Evolutionary conservation across 2,113 vertebrate genomes (phyloP).

Genomic region (Thunnus thynnus): DNA sequence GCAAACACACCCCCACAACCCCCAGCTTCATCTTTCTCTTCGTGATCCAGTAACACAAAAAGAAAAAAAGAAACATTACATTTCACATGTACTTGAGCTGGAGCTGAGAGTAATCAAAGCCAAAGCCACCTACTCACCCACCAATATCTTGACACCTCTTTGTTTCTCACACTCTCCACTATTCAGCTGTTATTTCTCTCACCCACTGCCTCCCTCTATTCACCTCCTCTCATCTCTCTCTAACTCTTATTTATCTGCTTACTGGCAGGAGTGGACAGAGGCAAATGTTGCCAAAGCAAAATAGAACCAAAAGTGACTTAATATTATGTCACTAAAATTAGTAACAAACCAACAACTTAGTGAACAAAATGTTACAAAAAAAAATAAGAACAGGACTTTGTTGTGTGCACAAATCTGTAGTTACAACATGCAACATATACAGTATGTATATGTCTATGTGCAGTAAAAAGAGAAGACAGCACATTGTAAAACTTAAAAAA

Average conservation of each 20-base stretch:
- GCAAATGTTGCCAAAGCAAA: constrained; percentile 32
- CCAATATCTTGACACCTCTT: constrained; percentile 68
- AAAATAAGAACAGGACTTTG: no score
- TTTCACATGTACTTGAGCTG: constrained; percentile 55
- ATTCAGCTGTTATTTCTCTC: constrained; percentile 62
- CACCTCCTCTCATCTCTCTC: constrained; percentile 39
- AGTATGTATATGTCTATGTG: no score
- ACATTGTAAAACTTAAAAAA: no score
- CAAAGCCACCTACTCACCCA: constrained; percentile 63
- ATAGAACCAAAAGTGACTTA: constrained; percentile 12
- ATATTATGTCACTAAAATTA: constrained; percentile 29
- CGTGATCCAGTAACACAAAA: constrained; percentile 4
- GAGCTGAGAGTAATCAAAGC: constrained; percentile 61
- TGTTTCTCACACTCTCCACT: constrained; percentile 69
- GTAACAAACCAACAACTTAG: background rate
- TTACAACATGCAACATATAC: no score
- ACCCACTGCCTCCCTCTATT: constrained; percentile 32
- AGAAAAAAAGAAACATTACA: constrained; percentile 3
- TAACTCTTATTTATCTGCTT: constrained; percentile 43
- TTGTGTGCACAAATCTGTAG: no score
- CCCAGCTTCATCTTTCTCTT: background rate
- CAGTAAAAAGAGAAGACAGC: no score
- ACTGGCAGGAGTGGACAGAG: constrained; percentile 30
- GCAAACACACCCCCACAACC: background rate
- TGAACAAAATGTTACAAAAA: no score